Evolutionary conservation across 2,888 invertebrate genomes (phyloP).

Genomic region (Sinohyriopsis cumingii): DNA sequence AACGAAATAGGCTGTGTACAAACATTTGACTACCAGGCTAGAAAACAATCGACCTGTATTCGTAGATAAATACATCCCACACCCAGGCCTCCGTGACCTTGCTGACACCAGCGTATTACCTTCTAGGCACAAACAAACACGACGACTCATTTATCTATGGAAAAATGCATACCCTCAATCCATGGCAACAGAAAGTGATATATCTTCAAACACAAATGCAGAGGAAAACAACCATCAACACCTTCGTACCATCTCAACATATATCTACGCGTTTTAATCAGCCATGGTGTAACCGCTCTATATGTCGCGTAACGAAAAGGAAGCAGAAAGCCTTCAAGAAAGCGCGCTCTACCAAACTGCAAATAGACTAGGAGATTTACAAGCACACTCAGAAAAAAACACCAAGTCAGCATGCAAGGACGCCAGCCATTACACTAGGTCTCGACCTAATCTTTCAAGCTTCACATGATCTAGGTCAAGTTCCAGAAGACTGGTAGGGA

Average conservation of each 20-base stretch:
- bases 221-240: not conserved
- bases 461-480: too few relatives aligned
- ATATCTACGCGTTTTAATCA: constrained; percentile 11
- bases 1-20: constrained; percentile 11
- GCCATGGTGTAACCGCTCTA: constrained; percentile 10
- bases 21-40: constrained; percentile 9
- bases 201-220: too few relatives aligned
- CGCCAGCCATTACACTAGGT: too few relatives aligned
- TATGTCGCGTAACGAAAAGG: constrained; percentile 6
- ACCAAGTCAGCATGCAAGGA: not conserved
- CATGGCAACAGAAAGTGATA: not conserved
- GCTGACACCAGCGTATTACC: constrained; percentile 4
- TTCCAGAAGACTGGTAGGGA: too few relatives aligned
- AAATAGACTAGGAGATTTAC: not conserved
- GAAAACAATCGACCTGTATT: constrained; percentile 12
- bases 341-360: constrained; percentile 2
- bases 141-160: constrained; percentile 12
- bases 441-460: too few relatives aligned
- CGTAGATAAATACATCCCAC: constrained; percentile 2
- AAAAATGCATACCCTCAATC: constrained; percentile 7
- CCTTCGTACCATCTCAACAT: constrained; percentile 11
- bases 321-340: constrained; percentile 12
- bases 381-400: constrained; percentile 7
- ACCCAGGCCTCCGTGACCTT: constrained; percentile 18
- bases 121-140: constrained; percentile 5